Base-by-base conservation (phyloP, 2,888 invertebrate genomes). In the Lagria hirta region DNA sequence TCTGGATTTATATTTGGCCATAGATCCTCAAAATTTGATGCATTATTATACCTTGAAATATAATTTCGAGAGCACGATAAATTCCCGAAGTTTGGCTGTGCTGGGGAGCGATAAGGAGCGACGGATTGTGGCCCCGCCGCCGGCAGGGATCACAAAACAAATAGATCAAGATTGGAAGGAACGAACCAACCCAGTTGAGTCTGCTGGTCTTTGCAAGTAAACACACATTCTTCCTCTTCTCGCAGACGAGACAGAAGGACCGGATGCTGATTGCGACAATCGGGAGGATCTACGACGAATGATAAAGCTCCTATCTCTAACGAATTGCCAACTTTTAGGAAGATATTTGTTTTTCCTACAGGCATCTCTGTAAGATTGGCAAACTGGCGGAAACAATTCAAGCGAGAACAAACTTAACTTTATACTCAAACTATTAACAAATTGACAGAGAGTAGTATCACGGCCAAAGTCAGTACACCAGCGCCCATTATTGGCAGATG, bases 191-290 rank as follows among this genome's bases (percentile, higher is more conserved):
- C 64, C 62, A 60, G 61, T 57, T 47, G 55, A 55, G 53, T 64
- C 61, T 69, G 68, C 69, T 69, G 54, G 66, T 58, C 64, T 67
- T 57, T 65, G 69, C 70, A 69, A 33, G 26, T 45, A 45, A 49
- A 61, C 64, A 64, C 66, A 65, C 65, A 69, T 68, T 60, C n/a
- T 64, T 61, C 62, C 64, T 65, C 65, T 66, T 68, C n/a, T 64
- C 62, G 58, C 61, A 57, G n/a, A 55, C 58, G 55, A 64, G 66
- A 67, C 66, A 63, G 66, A 65, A 65, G 66, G 68, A 66, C 68
- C 69, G 70, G 71, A 71, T 69, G 69, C 70, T 67, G 70, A 70
- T 70, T 70, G 68, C 69, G 69, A 69, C 68, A 70, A 69, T 68
- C 64, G 67, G 51, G 54, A 55, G 58, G 65, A 66, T 62, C 61